Evolutionary conservation across 2,797 vertebrate species (phyloP).

Genomic region (Chelonia mydas): DNA sequence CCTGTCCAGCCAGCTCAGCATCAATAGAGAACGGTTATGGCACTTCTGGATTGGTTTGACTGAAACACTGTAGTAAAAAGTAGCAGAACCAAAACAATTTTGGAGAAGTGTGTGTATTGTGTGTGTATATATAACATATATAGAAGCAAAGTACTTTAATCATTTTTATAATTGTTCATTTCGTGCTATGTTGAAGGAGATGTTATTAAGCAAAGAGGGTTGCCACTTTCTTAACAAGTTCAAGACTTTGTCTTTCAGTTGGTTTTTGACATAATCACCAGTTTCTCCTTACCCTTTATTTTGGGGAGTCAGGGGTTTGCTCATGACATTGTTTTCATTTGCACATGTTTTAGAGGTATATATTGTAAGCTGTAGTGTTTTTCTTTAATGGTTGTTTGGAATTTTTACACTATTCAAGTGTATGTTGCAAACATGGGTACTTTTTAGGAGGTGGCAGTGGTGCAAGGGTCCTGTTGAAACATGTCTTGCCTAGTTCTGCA

Average conservation of each 20-base stretch:
- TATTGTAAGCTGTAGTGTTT: neutral
- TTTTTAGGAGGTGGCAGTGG: conserved; percentile 59
- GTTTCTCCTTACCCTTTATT: neutral
- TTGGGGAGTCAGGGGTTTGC: neutral
- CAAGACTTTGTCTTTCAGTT: neutral
- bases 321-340: neutral
- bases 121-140: too few relatives aligned
- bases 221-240: neutral
- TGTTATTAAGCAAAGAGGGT: neutral
- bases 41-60: neutral
- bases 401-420: neutral
- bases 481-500: conserved; percentile 53
- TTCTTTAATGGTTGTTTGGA: neutral
- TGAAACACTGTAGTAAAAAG: neutral
- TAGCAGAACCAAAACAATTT: neutral
- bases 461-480: conserved; percentile 63
- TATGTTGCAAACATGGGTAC: neutral
- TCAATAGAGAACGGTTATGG: neutral
- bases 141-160: neutral
- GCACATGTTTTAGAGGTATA: neutral
- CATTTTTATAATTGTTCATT: neutral
- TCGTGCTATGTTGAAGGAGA: neutral
- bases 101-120: neutral
- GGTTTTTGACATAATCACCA: neutral
- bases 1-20: neutral